Evolutionary conservation across 2,888 invertebrate species (phyloP).

Genomic region (Entomobrya proxima): DNA sequence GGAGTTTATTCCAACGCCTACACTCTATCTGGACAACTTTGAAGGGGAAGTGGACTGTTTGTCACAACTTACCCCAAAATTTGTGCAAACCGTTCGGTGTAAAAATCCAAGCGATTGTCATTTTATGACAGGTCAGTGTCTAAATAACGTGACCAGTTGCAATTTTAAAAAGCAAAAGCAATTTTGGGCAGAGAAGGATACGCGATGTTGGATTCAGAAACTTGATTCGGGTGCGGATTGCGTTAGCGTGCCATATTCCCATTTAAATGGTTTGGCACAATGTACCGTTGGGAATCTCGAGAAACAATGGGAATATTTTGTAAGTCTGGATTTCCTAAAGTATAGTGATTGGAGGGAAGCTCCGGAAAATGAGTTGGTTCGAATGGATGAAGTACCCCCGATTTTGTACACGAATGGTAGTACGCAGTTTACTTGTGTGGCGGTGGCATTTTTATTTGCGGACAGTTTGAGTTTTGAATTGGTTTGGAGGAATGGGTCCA

Average conservation of each 20-base stretch:
- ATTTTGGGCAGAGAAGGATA: not conserved
- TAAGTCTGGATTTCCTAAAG: slow-evolving; percentile 45
- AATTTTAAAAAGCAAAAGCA: slow-evolving; percentile 63
- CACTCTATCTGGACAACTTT: slow-evolving; percentile 40
- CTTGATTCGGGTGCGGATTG: not conserved
- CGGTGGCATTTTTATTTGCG: slow-evolving; percentile 44
- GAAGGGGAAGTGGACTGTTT: slow-evolving; percentile 52
- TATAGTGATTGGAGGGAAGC: slow-evolving; percentile 41
- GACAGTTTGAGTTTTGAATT: slow-evolving; percentile 52
- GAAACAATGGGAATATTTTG: slow-evolving; percentile 48
- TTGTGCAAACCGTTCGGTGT: slow-evolving; percentile 50
- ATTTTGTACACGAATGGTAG: slow-evolving; percentile 56
- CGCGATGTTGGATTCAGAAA: slow-evolving; percentile 1
- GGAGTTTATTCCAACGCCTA: slow-evolving; percentile 24
- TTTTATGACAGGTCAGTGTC: slow-evolving; percentile 31
- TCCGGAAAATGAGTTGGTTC: slow-evolving; percentile 32
- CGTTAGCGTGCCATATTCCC: slow-evolving; percentile 42
- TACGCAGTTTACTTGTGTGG: slow-evolving; percentile 45
- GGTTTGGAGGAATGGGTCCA: slow-evolving; percentile 39
- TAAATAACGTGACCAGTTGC: slow-evolving; percentile 20
- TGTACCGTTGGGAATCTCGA: slow-evolving; percentile 24
- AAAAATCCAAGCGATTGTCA: slow-evolving; percentile 42
- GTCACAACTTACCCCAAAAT: not conserved
- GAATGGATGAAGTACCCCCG: slow-evolving; percentile 49
- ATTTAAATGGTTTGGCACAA: slow-evolving; percentile 47